Evolutionary conservation across 2,888 invertebrate genomes (phyloP), one percentile per base, ranked within the genome.

Genomic region (Torymus aiolomorphi): DNA sequence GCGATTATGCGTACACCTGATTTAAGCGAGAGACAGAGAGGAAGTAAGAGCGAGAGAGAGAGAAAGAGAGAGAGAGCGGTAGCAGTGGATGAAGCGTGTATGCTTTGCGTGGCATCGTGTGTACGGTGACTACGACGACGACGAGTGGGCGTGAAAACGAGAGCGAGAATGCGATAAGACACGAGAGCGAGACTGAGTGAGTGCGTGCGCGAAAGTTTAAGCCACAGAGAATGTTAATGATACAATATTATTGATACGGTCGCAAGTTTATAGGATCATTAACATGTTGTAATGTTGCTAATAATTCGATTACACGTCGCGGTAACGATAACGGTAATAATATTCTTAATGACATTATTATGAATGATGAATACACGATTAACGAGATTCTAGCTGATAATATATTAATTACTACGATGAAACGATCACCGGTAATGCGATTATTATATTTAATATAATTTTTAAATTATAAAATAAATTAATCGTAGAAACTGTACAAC

Each of bases 271-370:
- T 84, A 85, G 84, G 82, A 83, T 83, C 85, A 85, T 86, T 86
- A 85, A 86, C 83, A 85, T 83, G 85, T 86, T 86, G 84, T 85
- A 86, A 85, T 86, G 86, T 85, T 86, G 84, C 83, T 84, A 83
- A 84, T 85, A 82, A 83, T 82, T 84, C 83, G 83, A 85, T 83
- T 83, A 84, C 82, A 81, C 78, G 80, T 73, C 83, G 83, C 81
- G 82, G 72, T 83, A 83, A 86, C 82, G 83, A 84, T 85, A 85
- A 85, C 83, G 84, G 84, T 85, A 86, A 85, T 85, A 86, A 84
- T 86, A 87, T 84, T 85, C 85, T 86, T 86, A 86, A 86, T 83
- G 84, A 86, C 84, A 85, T 85, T 85, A 86, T 84, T 85, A 86
- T 84, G 82, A 82, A 84, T 83, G 79, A 83, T 77, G 71, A 83